Percentiles rank a stretch among this genome's conserved stretches.
Evolutionary conservation across 2,113 vertebrate genomes (phyloP).

Genomic region (Shinisaurus crocodilurus): DNA sequence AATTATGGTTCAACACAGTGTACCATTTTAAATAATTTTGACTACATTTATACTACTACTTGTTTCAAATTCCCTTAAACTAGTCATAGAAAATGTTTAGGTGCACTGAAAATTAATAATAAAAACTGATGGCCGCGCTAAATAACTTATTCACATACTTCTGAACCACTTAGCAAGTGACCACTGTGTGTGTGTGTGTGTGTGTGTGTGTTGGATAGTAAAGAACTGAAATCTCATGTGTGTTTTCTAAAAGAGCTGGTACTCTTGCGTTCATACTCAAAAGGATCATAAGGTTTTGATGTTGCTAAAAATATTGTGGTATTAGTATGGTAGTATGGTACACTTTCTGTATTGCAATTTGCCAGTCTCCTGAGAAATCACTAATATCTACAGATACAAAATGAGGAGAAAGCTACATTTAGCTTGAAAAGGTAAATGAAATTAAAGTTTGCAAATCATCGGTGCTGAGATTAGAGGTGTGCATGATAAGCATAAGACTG

Average conservation of each 20-base stretch:
- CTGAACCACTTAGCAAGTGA: conserved; percentile 18
- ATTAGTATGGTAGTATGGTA: neutral
- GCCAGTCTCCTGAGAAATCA: conserved; percentile 42
- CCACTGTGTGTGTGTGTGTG: neutral
- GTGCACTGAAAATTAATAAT: conserved; percentile 31
- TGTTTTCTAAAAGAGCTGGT: conserved; percentile 1
- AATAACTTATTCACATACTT: conserved; percentile 24
- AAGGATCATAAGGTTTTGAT: conserved; percentile 26
- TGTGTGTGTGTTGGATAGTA: neutral
- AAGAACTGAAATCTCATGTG: neutral
- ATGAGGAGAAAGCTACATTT: conserved; percentile 3
- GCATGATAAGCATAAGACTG: neutral
- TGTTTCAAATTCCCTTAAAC: conserved; percentile 46
- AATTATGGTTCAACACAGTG: conserved; percentile 59
- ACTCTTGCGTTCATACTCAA: neutral
- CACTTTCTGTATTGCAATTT: conserved; percentile 21
- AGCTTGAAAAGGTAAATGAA: neutral
- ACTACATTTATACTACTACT: conserved; percentile 18
- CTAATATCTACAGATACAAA: conserved; percentile 31
- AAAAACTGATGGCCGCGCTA: conserved; percentile 23
- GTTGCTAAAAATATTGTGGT: conserved; percentile 29
- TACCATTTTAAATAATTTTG: conserved; percentile 58
- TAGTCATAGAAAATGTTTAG: conserved; percentile 39
- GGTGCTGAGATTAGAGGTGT: neutral
- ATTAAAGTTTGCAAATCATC: neutral